These are phyloP conservation scores for Drosophila elegans DNA, from an alignment of 1,140 invertebrate species.

Conservation along the genomic window DNA sequence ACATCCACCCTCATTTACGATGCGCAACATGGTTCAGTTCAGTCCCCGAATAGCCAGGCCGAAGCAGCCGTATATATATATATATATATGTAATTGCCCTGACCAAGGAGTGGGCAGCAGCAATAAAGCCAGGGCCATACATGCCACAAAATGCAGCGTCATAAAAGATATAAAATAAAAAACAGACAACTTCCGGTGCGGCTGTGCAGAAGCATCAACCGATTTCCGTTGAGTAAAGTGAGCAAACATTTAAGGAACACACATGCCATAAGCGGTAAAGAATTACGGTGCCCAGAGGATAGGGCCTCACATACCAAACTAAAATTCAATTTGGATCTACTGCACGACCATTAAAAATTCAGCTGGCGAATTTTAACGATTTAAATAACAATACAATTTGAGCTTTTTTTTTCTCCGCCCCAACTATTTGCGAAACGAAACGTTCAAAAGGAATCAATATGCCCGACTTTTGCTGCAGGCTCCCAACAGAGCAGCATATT, in stretches of 20 bases:
- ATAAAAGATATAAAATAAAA: slow-evolving; percentile 57
- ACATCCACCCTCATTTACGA: slow-evolving; percentile 56
- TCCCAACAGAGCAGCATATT: slow-evolving; percentile 42
- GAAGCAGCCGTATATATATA: slow-evolving; percentile 11
- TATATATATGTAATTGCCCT: slow-evolving; percentile 60
- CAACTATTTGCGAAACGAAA: slow-evolving; percentile 13
- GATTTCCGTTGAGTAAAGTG: slow-evolving; percentile 34
- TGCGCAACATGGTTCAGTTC: slow-evolving; percentile 44
- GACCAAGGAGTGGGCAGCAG: slow-evolving; percentile 13
- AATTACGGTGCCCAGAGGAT: slow-evolving; percentile 25
- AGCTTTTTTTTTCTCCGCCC: neutral
- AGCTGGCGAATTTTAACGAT: slow-evolving; percentile 28
- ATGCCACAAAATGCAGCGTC: slow-evolving; percentile 68
- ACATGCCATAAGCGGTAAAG: slow-evolving; percentile 26
- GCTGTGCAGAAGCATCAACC: slow-evolving; percentile 14
- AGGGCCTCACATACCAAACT: slow-evolving; percentile 2
- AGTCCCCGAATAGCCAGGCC: slow-evolving; percentile 52
- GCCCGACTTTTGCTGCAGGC: slow-evolving; percentile 9
- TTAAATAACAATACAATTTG: slow-evolving; percentile 37
- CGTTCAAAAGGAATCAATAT: slow-evolving; percentile 35
- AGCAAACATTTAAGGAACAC: slow-evolving; percentile 38
- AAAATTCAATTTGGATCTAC: slow-evolving; percentile 22
- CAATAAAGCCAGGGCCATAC: slow-evolving; percentile 30
- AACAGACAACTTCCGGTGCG: slow-evolving; percentile 30
- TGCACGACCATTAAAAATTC: slow-evolving; percentile 18